Evolutionary conservation across 2,888 invertebrate species (phyloP).

Genomic region (Eilema depressum): DNA sequence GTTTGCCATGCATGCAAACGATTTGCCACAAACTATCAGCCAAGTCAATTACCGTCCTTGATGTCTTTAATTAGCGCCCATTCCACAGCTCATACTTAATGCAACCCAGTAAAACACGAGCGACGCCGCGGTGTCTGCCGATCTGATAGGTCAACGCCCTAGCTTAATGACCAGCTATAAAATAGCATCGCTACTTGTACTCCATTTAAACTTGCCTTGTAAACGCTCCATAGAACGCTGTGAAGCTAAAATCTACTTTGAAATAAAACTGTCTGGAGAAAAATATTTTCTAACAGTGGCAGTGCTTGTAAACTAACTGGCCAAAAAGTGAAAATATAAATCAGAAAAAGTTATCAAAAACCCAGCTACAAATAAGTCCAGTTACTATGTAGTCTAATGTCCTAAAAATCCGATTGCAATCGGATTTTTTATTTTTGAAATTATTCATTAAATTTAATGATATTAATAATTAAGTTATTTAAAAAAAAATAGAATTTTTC

Average conservation of each 20-base stretch:
- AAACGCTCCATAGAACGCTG: background rate
- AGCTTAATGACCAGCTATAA: slow-evolving; percentile 62
- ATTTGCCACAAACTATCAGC: background rate
- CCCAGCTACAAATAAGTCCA: too few relatives aligned
- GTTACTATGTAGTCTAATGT: too few relatives aligned
- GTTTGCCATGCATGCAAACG: too few relatives aligned
- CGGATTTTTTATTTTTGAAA: too few relatives aligned
- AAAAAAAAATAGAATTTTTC: too few relatives aligned
- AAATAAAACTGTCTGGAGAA: background rate
- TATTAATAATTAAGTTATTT: too few relatives aligned
- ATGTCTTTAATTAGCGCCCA: slow-evolving; percentile 19
- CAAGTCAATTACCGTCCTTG: background rate
- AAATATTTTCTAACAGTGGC: background rate
- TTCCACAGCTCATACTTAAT: slow-evolving; percentile 37
- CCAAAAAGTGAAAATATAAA: background rate
- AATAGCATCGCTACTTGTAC: slow-evolving; percentile 34
- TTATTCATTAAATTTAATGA: too few relatives aligned
- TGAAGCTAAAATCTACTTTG: background rate
- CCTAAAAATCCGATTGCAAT: too few relatives aligned
- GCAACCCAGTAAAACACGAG: slow-evolving; percentile 48
- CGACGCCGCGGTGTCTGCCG: slow-evolving; percentile 58
- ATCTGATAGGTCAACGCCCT: slow-evolving; percentile 54
- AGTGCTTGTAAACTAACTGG: background rate
- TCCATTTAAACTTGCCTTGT: background rate
- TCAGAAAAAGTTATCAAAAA: background rate